These are phyloP conservation scores for Hirundichthys speculiger DNA, from an alignment of 2,113 vertebrate species.

Conservation along the genomic window DNA sequence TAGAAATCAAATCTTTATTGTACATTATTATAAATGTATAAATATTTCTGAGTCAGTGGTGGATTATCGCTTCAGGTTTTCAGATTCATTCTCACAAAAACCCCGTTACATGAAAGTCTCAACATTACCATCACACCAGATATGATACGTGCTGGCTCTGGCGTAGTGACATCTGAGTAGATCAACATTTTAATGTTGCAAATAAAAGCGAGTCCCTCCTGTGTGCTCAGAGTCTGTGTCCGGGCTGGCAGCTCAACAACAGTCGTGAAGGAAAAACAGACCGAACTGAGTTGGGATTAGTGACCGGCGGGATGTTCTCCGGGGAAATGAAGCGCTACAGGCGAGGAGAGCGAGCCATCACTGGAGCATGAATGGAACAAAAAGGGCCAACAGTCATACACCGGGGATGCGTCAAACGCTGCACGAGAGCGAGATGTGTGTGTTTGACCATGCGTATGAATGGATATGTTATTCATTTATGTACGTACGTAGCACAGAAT, in stretches of 20 bases:
- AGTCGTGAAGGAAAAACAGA: conserved; percentile 18
- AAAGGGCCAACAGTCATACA: conserved; percentile 22
- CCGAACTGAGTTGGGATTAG: conserved; percentile 25
- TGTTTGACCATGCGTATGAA: neutral
- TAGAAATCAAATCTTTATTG: too few relatives aligned
- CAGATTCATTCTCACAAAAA: too few relatives aligned
- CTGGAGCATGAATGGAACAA: conserved; percentile 53
- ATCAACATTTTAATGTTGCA: neutral
- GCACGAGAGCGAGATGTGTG: neutral
- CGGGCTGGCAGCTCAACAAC: conserved; percentile 1
- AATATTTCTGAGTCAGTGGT: too few relatives aligned
- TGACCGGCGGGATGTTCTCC: conserved; percentile 29
- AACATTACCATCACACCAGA: too few relatives aligned
- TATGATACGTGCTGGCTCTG: too few relatives aligned
- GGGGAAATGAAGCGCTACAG: conserved; percentile 52
- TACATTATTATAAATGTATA: too few relatives aligned
- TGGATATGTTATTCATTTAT: neutral
- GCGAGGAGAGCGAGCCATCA: conserved; percentile 22
- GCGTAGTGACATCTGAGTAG: neutral
- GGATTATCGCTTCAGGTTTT: too few relatives aligned
- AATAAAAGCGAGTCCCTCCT: neutral
- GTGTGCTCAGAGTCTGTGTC: neutral
- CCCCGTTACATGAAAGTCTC: too few relatives aligned
- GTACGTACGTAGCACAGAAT: conserved; percentile 3
- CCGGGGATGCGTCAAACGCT: conserved; percentile 30